phyloP scores from a whole-genome alignment of 1,140 invertebrate genomes.

The Harpegnathos saltator region DNA sequence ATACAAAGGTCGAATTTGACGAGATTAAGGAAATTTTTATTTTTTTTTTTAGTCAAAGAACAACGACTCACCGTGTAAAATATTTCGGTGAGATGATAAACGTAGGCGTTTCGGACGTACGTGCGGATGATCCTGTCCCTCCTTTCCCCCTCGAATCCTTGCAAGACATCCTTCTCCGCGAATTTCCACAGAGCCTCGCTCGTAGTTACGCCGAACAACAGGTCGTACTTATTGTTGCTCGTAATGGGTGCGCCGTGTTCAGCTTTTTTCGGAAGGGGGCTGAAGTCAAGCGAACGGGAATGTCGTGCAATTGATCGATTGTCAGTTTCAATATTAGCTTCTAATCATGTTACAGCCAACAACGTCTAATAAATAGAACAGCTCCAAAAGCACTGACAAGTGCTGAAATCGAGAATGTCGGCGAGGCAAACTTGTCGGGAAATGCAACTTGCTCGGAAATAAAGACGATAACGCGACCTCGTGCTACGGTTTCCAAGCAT shows the following conservation, averaged over 20 bases:
- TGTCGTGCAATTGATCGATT: too few species aligned
- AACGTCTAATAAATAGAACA: constrained; percentile 5
- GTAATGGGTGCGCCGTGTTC: constrained; percentile 84
- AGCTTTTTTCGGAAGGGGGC: constrained; percentile 80
- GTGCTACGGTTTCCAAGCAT: constrained; percentile 19
- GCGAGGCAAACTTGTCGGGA: background rate
- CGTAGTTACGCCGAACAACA: constrained; percentile 94
- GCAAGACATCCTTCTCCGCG: constrained; percentile 92
- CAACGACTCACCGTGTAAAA: constrained; percentile 93
- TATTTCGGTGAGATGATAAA: constrained; percentile 98
- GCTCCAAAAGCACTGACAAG: background rate
- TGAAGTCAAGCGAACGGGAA: constrained; percentile 48
- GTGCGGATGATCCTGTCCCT: constrained; percentile 97
- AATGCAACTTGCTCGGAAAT: constrained; percentile 18
- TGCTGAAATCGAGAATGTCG: constrained; percentile 19
- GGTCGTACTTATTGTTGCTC: constrained; percentile 89
- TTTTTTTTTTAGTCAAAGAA: background rate
- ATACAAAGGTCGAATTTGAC: background rate
- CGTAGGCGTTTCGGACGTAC: constrained; percentile 96
- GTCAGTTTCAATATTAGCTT: too few species aligned
- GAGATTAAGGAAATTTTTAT: too few species aligned
- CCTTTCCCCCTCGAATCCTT: constrained; percentile 95
- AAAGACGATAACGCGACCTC: constrained; percentile 38
- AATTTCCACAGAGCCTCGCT: constrained; percentile 94
- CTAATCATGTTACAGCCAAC: too few species aligned